These are phyloP conservation scores for Drosophila silvestris DNA, from an alignment of 2,888 invertebrate genomes.

Conservation along the genomic window DNA sequence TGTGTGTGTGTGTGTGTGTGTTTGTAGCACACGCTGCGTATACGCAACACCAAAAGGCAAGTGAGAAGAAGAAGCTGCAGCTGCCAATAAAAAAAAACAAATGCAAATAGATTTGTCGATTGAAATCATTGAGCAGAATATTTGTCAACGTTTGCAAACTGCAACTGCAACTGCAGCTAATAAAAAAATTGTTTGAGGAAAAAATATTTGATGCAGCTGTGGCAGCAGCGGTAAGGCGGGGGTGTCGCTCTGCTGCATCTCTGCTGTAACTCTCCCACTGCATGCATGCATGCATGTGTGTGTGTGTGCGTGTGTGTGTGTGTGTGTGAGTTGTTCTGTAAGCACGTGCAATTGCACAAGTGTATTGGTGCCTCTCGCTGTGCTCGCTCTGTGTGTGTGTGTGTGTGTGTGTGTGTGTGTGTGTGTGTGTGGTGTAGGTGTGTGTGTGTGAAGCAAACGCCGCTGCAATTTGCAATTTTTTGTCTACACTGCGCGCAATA, in stretches of 20 bases:
- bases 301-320: constrained; percentile 5
- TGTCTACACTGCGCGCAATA: constrained; percentile 70
- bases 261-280: constrained; percentile 34
- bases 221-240: constrained; percentile 31
- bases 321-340: constrained; percentile 31
- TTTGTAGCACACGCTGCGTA: constrained; percentile 51
- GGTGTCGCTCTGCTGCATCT: constrained; percentile 51
- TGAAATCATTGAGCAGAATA: constrained; percentile 21
- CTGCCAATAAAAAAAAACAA: constrained; percentile 28
- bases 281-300: constrained; percentile 20
- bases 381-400: constrained; percentile 35
- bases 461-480: constrained; percentile 66
- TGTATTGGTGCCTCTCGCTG: constrained; percentile 60
- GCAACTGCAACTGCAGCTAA: constrained; percentile 35
- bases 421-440: constrained; percentile 25
- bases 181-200: constrained; percentile 11
- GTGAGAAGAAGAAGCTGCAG: constrained; percentile 6
- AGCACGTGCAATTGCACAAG: constrained; percentile 53
- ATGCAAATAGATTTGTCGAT: constrained; percentile 14
- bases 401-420: constrained; percentile 27
- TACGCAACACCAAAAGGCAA: constrained; percentile 56
- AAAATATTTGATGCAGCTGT: constrained; percentile 34
- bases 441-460: constrained; percentile 36
- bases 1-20: constrained; percentile 26
- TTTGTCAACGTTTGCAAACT: constrained; percentile 58